Evolutionary conservation across 2,888 invertebrate genomes (phyloP), one percentile per base, ranked within the genome.

Genomic region (Biston betularia): DNA sequence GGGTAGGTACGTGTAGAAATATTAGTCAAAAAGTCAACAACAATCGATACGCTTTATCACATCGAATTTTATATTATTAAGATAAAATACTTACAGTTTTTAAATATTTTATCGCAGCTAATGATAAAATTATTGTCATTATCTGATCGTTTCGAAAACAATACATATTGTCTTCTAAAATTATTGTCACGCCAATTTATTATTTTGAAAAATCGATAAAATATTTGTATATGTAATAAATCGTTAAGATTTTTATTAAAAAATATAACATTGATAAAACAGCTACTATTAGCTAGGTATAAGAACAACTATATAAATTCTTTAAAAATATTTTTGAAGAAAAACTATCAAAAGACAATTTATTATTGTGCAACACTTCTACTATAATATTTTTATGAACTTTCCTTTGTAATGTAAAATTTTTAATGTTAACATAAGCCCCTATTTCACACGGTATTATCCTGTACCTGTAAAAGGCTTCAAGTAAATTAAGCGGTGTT

Each of bases 31-130:
- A 79, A 77, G 71, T 74, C 81, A 86, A 84, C 71, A 75, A 75
- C 76, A 77, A 68, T 75, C 40, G 48, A 62, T 70, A 73, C 69
- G 74, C 68, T 75, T 76, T 84, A 84, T 87, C 84, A 87, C 83
- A 86, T 85, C 76, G 63, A 84, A 76, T 75, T 71, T 81, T 81
- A 79, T 69, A 71, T 61, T 74, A 73, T 70, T 65, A 66, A 14
- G 42, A 70, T 70, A 70, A 24, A 45, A 60, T 57, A 64, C 54
- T 9, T 55, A 55, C 11, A 11, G 10, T 38, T 34, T 45, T 44
- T n/a, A 42, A 58, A 45, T 9, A 44, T 33, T 34, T 33, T 59
- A 55, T 59, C 33, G n/a, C 15, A 40, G 54, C 24, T 44, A 35
- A 44, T 44, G 24, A 44, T 53, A 46, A 45, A 49, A 54, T 64